Base-by-base conservation (phyloP, 2,888 invertebrate genomes). In the Slavum lentiscoides region DNA sequence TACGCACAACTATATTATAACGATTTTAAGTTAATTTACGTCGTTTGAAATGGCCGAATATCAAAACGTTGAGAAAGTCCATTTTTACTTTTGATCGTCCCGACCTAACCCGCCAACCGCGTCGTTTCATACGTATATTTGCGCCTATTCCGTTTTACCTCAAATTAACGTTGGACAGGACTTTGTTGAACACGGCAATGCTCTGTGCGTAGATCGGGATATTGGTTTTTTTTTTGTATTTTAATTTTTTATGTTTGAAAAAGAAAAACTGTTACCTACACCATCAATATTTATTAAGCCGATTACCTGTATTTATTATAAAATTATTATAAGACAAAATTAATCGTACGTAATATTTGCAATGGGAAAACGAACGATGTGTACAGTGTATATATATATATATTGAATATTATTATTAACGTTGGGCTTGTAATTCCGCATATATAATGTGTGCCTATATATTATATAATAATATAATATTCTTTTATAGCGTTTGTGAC, bases 381-480 rank as follows among this genome's bases (percentile, higher is more conserved):
- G 17, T 53, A 53, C 21, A 59, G 11, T 59, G 21, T 59, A 59
- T 59, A 21, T 59, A 59, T 59, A 23, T 23, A 23, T 49, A 49
- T 68, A 9, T 19, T 17, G 8, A 23, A 68, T 23, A 17, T 21
- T 43, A 66, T 66, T 66, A 39, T 43, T 30, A 30, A 2, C 30
- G 39, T 21, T 59, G 21, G 59, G 59, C n/a, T n/a, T 64, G 37
- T 39, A 64, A 39, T 64, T 64, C 39, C 4, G 4, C 4, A 30
- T 30, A 30, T 30, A 19, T 49, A 43, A 13, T 43, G 21, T 66
- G 39, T 66, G n/a, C n/a, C n/a, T 66, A 49, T 15, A 49, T 15
- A 49, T 49, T 49, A 49, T 11, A 66, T n/a, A n/a, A 64, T 66
- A 66, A 66, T 66, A 66, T n/a, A 66, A 66, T n/a, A n/a, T 39